These are phyloP conservation scores for Drosophila sordidula DNA, from an alignment of 2,888 invertebrate species.

Conservation along the genomic window DNA sequence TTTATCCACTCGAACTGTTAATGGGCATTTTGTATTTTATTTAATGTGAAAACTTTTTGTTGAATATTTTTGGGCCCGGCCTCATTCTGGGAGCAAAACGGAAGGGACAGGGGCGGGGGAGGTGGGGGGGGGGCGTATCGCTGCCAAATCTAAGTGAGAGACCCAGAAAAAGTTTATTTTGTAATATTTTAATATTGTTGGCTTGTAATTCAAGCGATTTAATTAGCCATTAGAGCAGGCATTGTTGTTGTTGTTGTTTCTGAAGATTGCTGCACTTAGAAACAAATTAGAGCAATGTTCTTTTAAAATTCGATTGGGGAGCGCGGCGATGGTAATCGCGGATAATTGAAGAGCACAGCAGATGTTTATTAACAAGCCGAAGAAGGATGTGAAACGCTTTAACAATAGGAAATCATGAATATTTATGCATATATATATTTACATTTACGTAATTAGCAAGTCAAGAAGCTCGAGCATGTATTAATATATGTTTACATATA, in stretches of 20 bases:
- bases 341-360: constrained; percentile 15
- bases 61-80: constrained; percentile 65
- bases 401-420: too few species aligned
- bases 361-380: constrained; percentile 3
- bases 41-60: constrained; percentile 80
- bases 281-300: constrained; percentile 73
- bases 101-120: not conserved
- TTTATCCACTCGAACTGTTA: constrained; percentile 81
- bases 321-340: not conserved
- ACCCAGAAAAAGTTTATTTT: constrained; percentile 71
- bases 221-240: constrained; percentile 74
- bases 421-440: too few species aligned
- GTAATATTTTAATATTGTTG: constrained; percentile 81
- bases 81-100: constrained; percentile 22
- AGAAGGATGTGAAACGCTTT: not conserved
- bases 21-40: constrained; percentile 82
- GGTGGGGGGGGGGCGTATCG: constrained; percentile 27
- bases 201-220: constrained; percentile 76
- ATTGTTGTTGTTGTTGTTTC: constrained; percentile 32
- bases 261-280: constrained; percentile 67
- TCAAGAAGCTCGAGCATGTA: not conserved
- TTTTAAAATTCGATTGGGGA: constrained; percentile 21
- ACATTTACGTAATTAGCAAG: not conserved
- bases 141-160: constrained; percentile 52
- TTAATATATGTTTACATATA: too few species aligned